Conservation (phyloP, 2,113 vertebrate genomes). For the Myrmecobius fasciatus region DNA sequence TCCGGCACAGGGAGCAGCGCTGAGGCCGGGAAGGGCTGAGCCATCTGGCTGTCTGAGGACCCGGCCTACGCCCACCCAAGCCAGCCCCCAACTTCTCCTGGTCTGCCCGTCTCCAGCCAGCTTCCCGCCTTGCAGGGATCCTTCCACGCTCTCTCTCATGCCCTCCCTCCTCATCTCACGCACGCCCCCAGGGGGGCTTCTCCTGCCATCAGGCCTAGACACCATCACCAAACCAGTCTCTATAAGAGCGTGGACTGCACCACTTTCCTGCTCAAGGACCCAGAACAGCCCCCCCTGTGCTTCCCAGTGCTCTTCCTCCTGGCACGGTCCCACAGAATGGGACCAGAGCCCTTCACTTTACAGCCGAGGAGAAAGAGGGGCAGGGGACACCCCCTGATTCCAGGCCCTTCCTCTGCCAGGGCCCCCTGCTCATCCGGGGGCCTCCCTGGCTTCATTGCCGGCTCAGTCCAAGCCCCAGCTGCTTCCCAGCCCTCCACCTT, state of each 20-base stretch:
- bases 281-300: neutral
- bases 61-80: neutral
- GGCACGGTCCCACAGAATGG: neutral
- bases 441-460: too few relatives aligned
- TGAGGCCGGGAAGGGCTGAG: too few relatives aligned
- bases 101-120: neutral
- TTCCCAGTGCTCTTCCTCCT: slow-evolving; percentile 15
- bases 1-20: too few relatives aligned
- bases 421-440: too few relatives aligned
- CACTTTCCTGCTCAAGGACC: neutral
- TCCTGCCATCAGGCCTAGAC: neutral
- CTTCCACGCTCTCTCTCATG: neutral
- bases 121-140: neutral
- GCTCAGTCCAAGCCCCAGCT: too few relatives aligned
- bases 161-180: neutral
- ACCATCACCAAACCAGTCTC: neutral
- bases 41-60: neutral
- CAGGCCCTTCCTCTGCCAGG: neutral
- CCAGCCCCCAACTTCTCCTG: neutral
- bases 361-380: neutral
- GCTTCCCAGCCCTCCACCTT: neutral
- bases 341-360: too few relatives aligned
- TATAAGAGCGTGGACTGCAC: neutral
- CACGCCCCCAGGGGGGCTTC: neutral
- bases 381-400: neutral